phyloP scores from a whole-genome alignment of 92 coral and sea anemone species.

The Porites divaricata region DNA sequence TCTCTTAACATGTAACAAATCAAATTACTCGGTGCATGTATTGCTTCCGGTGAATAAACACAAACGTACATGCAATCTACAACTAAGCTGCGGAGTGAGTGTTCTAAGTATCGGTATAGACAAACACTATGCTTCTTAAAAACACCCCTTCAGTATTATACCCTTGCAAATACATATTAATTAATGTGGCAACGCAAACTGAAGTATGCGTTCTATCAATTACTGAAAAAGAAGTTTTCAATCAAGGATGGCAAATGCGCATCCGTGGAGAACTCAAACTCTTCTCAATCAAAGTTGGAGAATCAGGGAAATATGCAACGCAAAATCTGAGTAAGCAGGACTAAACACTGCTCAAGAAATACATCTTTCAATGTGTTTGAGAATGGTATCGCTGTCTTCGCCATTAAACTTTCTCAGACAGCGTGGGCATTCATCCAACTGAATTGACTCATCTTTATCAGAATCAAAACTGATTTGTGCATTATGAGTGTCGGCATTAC shows the following conservation, averaged over 20 bases:
- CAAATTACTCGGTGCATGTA: too few relatives aligned
- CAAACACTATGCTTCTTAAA: too few relatives aligned
- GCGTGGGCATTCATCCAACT: conserved; percentile 72
- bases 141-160: too few relatives aligned
- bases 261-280: too few relatives aligned
- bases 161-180: too few relatives aligned
- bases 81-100: too few relatives aligned
- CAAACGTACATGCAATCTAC: too few relatives aligned
- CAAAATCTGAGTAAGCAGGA: conserved; percentile 48
- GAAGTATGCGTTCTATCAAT: background rate
- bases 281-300: too few relatives aligned
- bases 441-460: background rate
- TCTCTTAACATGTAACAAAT: background rate
- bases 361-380: conserved; percentile 72
- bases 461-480: background rate
- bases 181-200: too few relatives aligned
- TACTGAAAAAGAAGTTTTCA: background rate
- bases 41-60: too few relatives aligned
- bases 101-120: too few relatives aligned
- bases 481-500: background rate
- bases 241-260: background rate
- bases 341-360: conserved; percentile 32
- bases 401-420: conserved; percentile 66
- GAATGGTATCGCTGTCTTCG: conserved; percentile 40
- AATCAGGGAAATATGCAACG: conserved; percentile 42